Conservation (phyloP, 1,140 invertebrate species). For the Drosophila equinoxialis region DNA sequence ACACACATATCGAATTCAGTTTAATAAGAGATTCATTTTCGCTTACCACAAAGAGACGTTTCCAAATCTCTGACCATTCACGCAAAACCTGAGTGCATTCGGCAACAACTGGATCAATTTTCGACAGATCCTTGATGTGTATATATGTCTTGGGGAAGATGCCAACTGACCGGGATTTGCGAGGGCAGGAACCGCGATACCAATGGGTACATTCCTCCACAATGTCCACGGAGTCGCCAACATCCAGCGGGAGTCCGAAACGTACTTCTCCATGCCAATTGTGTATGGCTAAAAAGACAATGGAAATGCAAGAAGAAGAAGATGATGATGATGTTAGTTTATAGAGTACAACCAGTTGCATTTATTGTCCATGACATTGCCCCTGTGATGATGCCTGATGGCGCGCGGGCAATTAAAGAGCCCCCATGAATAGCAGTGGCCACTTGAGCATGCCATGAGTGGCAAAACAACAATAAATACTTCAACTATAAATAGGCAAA, state of each 20-base stretch:
- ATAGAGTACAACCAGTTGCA: slow-evolving; percentile 62
- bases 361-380: slow-evolving; percentile 68
- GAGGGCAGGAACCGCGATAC: slow-evolving; percentile 92
- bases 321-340: slow-evolving; percentile 10
- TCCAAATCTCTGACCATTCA: slow-evolving; percentile 97
- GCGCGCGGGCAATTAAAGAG: slow-evolving; percentile 67
- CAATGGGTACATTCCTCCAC: slow-evolving; percentile 94
- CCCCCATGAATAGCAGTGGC: slow-evolving; percentile 66
- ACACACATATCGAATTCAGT: neutral
- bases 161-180: slow-evolving; percentile 90
- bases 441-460: slow-evolving; percentile 78
- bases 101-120: slow-evolving; percentile 93
- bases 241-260: slow-evolving; percentile 92
- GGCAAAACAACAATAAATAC: slow-evolving; percentile 79
- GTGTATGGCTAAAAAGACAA: slow-evolving; percentile 88
- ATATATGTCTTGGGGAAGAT: slow-evolving; percentile 93
- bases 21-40: neutral
- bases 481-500: slow-evolving; percentile 81
- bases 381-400: slow-evolving; percentile 25
- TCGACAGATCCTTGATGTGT: slow-evolving; percentile 89
- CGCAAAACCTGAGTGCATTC: slow-evolving; percentile 95
- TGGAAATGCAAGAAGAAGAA: slow-evolving; percentile 20
- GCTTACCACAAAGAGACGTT: slow-evolving; percentile 92
- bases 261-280: slow-evolving; percentile 93
- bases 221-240: slow-evolving; percentile 95